Evolutionary conservation across 2,888 invertebrate species (phyloP).

Genomic region (Lasioglossum lativentre): DNA sequence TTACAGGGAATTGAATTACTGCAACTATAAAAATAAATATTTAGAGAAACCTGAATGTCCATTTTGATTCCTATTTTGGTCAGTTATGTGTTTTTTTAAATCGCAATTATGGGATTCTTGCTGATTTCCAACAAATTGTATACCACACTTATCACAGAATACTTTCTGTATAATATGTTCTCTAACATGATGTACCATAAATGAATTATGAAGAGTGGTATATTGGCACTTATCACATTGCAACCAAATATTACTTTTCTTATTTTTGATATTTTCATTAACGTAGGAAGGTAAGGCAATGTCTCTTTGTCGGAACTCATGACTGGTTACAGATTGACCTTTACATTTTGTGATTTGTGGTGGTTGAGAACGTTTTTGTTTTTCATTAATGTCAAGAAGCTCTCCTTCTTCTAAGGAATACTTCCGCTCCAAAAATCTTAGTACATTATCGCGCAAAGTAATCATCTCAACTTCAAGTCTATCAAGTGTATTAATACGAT

Average conservation of each 20-base stretch:
- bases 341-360: slow-evolving; percentile 74
- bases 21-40: not conserved
- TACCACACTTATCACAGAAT: slow-evolving; percentile 71
- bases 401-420: slow-evolving; percentile 82
- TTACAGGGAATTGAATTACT: not conserved
- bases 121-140: slow-evolving; percentile 53
- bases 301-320: slow-evolving; percentile 65
- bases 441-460: slow-evolving; percentile 77
- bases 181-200: slow-evolving; percentile 79
- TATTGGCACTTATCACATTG: slow-evolving; percentile 83
- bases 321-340: slow-evolving; percentile 31
- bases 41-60: slow-evolving; percentile 40
- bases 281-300: slow-evolving; percentile 45
- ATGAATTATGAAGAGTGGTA: slow-evolving; percentile 80
- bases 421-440: slow-evolving; percentile 81
- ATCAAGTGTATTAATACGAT: slow-evolving; percentile 83
- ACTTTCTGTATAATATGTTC: slow-evolving; percentile 72
- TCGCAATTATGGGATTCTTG: slow-evolving; percentile 53
- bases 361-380: slow-evolving; percentile 73
- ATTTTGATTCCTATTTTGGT: slow-evolving; percentile 27
- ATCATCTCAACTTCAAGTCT: slow-evolving; percentile 80
- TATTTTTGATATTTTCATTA: slow-evolving; percentile 34
- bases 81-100: slow-evolving; percentile 15
- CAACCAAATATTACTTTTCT: slow-evolving; percentile 73
- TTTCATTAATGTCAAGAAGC: slow-evolving; percentile 74